A percentile compares a stretch with the other conserved stretches of the same genome.
phyloP scores from a whole-genome alignment of 1,140 invertebrate species.

The Luehdorfia chinensis region DNA sequence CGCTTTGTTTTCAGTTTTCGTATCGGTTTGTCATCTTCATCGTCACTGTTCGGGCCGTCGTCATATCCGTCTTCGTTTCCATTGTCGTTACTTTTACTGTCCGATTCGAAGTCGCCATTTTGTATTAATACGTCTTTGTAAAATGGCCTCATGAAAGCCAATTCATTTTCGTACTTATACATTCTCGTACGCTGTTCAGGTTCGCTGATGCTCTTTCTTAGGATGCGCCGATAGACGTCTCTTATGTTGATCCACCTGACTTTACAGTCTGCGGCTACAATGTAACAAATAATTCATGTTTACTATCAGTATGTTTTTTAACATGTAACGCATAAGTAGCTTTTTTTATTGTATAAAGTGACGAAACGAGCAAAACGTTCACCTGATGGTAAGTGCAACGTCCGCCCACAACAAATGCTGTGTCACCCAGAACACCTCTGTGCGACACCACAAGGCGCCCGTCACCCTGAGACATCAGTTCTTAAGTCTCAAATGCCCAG shows the following conservation, averaged over 20 bases:
- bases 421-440: no score
- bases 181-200: constrained; percentile 23
- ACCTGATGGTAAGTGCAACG: no score
- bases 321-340: no score
- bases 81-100: constrained; percentile 36
- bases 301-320: no score
- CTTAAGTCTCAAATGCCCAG: no score
- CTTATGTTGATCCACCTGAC: constrained; percentile 69
- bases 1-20: constrained; percentile 33
- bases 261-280: constrained; percentile 63
- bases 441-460: no score
- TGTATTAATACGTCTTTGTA: constrained; percentile 47
- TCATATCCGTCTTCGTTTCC: constrained; percentile 29
- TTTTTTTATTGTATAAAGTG: no score
- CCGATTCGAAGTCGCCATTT: constrained; percentile 33
- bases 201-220: constrained; percentile 40
- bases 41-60: constrained; percentile 26
- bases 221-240: constrained; percentile 58
- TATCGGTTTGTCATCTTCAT: constrained; percentile 33
- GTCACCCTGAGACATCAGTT: no score
- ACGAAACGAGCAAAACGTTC: no score
- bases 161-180: constrained; percentile 62
- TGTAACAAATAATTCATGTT: no score
- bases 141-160: constrained; percentile 52
- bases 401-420: no score